Evolutionary conservation across 2,797 vertebrate species (phyloP).

Genomic region (Oreonectes daqikongensis): DNA sequence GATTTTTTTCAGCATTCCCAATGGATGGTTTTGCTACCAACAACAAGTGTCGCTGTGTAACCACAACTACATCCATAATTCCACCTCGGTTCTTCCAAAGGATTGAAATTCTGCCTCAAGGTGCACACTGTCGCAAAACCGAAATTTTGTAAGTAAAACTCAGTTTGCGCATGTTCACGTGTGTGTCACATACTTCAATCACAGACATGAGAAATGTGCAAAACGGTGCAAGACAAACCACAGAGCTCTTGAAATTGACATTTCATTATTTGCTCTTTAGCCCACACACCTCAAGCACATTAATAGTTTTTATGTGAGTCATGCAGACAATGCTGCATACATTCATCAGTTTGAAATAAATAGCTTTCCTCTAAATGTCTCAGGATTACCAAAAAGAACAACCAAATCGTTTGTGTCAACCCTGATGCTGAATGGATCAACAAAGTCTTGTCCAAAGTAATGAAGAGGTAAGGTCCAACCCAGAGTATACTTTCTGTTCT

Average conservation of each 20-base stretch:
- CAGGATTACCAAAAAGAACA: constrained; percentile 58
- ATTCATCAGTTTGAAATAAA: background rate
- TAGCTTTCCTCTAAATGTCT: background rate
- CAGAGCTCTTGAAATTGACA: background rate
- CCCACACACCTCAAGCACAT: background rate
- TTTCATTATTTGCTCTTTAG: background rate
- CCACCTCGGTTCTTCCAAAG: background rate
- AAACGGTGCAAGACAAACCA: constrained; percentile 16
- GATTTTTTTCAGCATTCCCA: background rate
- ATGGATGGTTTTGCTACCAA: constrained; percentile 12
- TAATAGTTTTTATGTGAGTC: background rate
- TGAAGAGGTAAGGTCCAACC: constrained; percentile 47
- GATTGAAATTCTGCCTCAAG: constrained; percentile 58
- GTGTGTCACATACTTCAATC: background rate
- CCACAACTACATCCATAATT: fast-evolving
- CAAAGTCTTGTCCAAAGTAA: background rate
- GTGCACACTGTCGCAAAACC: constrained; percentile 57
- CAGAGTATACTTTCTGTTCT: background rate
- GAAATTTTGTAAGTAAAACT: constrained; percentile 68
- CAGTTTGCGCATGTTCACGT: background rate
- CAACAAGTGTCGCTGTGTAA: constrained; percentile 40
- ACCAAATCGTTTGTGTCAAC: constrained; percentile 42
- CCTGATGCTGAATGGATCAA: constrained; percentile 49
- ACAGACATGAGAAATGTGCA: constrained; percentile 7
- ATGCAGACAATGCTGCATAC: background rate